These are phyloP conservation scores for Triplophysa bombifrons DNA, from an alignment of 2,797 vertebrate species.

Conservation along the genomic window DNA sequence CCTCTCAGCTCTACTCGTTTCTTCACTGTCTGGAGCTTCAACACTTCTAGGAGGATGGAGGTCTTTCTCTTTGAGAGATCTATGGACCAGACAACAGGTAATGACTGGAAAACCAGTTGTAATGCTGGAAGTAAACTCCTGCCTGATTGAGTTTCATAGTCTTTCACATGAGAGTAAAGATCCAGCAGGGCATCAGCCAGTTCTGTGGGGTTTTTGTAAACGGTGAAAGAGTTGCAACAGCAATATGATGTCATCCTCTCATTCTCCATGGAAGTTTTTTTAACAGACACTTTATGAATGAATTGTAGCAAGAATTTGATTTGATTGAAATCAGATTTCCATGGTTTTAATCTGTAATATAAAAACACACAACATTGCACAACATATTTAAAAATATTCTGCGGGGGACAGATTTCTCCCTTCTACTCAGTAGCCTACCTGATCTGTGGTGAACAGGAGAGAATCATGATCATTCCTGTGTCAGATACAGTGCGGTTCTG, in stretches of 20 bases:
- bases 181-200: constrained; percentile 31
- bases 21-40: constrained; percentile 26
- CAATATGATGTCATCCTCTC: background rate
- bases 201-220: background rate
- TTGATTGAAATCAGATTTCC: background rate
- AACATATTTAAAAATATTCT: no score
- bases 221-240: background rate
- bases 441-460: constrained; percentile 33
- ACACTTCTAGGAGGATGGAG: constrained; percentile 42
- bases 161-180: constrained; percentile 27
- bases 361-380: background rate
- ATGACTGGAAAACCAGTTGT: constrained; percentile 22
- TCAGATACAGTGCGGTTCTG: constrained; percentile 41
- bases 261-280: background rate
- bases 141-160: constrained; percentile 31
- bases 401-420: no score
- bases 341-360: background rate
- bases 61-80: constrained; percentile 41
- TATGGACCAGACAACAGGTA: constrained; percentile 35
- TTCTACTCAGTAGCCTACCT: background rate
- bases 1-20: no score
- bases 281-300: background rate
- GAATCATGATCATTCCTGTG: constrained; percentile 49
- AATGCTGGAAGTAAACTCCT: constrained; percentile 37
- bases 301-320: background rate